Conservation (phyloP, 2,797 vertebrate genomes). For the Eulemur albifrons region DNA sequence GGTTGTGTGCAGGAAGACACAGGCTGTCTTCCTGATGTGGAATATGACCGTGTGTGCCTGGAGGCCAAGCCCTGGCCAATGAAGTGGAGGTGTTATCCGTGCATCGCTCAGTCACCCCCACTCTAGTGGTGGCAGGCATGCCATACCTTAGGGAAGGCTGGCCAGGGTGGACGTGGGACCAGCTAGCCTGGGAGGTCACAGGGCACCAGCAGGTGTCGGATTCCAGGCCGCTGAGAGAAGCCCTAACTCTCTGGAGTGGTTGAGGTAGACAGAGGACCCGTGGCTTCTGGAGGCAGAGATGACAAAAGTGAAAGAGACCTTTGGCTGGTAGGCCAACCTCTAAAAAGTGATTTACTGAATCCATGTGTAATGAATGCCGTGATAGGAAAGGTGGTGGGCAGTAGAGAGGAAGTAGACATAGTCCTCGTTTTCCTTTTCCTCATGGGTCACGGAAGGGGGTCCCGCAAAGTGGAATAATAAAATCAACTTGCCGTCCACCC, state of each 20-base stretch:
- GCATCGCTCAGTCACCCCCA: fast-evolving
- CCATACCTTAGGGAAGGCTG: fast-evolving
- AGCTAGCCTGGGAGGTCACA: not conserved
- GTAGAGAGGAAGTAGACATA: not conserved
- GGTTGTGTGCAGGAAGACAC: too few relatives aligned
- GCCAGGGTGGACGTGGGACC: not conserved
- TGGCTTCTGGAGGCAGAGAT: not conserved
- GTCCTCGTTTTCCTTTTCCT: not conserved
- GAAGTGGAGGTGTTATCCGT: not conserved
- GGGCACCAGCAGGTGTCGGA: not conserved
- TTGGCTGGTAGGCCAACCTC: not conserved
- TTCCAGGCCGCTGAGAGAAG: not conserved
- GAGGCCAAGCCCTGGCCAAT: not conserved
- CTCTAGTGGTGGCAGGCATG: not conserved
- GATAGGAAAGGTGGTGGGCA: not conserved
- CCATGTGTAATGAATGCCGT: too few relatives aligned
- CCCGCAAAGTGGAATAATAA: not conserved
- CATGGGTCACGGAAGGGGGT: not conserved
- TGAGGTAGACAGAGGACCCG: not conserved
- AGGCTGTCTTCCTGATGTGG: not conserved
- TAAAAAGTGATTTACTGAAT: not conserved
- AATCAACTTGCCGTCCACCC: not conserved
- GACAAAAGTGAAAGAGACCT: not conserved
- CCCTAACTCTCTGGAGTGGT: not conserved
- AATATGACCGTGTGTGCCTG: not conserved